Conservation (phyloP, 2,888 invertebrate species). For the Leuctra nigra region DNA sequence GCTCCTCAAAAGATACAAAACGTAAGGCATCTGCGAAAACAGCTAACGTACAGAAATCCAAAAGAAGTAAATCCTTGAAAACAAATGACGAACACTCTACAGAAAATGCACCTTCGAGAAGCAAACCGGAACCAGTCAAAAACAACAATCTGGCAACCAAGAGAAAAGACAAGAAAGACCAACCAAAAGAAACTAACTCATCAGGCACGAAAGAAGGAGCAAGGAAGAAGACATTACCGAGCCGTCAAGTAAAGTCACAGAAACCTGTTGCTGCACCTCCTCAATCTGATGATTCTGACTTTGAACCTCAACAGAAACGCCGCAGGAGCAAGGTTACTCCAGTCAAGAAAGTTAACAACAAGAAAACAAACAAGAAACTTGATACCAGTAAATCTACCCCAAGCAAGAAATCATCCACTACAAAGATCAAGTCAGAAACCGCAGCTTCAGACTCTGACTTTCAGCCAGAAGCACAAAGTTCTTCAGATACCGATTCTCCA, state of each 20-base stretch:
- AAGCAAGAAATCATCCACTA: too few species aligned
- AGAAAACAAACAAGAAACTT: not conserved
- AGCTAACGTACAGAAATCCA: too few species aligned
- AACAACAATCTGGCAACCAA: conserved; percentile 3
- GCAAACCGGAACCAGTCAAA: not conserved
- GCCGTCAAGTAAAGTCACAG: too few species aligned
- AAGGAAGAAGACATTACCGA: too few species aligned
- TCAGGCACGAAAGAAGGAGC: not conserved
- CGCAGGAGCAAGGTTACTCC: too few species aligned
- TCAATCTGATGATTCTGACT: conserved; percentile 32
- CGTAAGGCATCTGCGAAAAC: not conserved
- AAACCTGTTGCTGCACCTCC: too few species aligned
- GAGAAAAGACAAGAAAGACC: not conserved
- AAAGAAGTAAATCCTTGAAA: too few species aligned
- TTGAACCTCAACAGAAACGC: not conserved
- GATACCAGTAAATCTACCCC: not conserved
- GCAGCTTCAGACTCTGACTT: conserved; percentile 29
- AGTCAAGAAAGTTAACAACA: conserved; percentile 15
- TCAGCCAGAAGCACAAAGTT: conserved; percentile 28
- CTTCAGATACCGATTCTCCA: not conserved
- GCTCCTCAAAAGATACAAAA: not conserved
- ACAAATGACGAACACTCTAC: too few species aligned
- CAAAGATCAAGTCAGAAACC: too few species aligned
- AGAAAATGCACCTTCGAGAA: not conserved
- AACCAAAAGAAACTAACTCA: not conserved